phyloP scores from a whole-genome alignment of 2,113 vertebrate species.

The Lepidothrix coronata region DNA sequence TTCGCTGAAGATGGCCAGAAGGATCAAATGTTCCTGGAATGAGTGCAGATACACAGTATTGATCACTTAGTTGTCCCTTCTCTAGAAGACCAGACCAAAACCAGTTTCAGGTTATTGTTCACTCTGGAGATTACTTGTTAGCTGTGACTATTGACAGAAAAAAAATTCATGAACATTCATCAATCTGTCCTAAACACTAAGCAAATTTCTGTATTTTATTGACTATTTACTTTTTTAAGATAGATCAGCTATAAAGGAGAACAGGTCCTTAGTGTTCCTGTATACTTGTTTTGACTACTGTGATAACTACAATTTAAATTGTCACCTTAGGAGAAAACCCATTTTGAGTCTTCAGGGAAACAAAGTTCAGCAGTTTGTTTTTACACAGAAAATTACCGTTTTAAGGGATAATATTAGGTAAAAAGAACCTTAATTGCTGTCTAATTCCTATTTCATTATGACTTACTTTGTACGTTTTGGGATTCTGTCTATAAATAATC shows the following conservation, averaged over 20 bases:
- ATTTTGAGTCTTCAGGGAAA: not conserved
- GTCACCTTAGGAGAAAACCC: constrained; percentile 5
- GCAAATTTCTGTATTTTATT: not conserved
- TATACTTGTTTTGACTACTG: not conserved
- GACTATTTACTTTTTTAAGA: not conserved
- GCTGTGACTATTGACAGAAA: not conserved
- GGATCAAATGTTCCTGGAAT: not conserved
- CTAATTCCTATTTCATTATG: not conserved
- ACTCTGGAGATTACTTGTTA: not conserved
- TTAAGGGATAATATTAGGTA: not conserved
- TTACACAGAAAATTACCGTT: constrained; percentile 14
- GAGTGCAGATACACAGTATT: not conserved
- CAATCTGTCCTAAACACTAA: not conserved
- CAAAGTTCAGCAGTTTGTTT: constrained; percentile 11
- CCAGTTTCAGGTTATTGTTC: not conserved
- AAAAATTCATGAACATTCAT: not conserved
- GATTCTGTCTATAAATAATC: not conserved
- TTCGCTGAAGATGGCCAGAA: not conserved
- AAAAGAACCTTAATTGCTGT: not conserved
- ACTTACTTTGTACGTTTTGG: not conserved
- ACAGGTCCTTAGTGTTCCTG: not conserved
- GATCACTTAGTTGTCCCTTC: not conserved
- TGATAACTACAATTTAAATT: not conserved
- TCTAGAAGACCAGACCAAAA: not conserved
- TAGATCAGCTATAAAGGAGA: not conserved